A percentile compares a stretch with the other conserved stretches of the same genome.
Conservation (phyloP, 2,888 invertebrate species). For the Cantharis rustica region DNA sequence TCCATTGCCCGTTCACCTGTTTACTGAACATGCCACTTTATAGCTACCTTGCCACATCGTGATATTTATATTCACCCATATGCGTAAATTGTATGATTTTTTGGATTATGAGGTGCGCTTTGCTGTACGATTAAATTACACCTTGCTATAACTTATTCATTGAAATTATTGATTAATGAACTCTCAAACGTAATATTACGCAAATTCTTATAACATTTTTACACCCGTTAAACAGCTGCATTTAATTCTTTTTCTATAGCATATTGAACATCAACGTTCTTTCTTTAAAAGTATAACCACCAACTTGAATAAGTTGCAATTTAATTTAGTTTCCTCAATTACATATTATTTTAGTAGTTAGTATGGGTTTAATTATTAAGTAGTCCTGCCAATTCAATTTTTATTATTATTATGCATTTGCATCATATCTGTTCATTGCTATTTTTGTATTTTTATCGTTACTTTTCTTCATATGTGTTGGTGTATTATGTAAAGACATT, state of each 20-base stretch:
- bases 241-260: neutral
- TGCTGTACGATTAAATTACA: slow-evolving; percentile 22
- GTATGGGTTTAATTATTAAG: neutral
- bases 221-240: neutral
- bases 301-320: neutral
- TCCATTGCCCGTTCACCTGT: slow-evolving; percentile 35
- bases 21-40: slow-evolving; percentile 37
- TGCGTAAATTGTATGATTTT: slow-evolving; percentile 28
- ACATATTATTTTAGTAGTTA: neutral
- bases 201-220: neutral
- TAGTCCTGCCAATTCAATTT: neutral
- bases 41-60: slow-evolving; percentile 39
- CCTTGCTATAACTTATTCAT: slow-evolving; percentile 8
- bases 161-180: slow-evolving; percentile 9
- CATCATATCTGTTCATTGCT: no score
- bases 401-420: neutral
- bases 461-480: neutral
- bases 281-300: neutral
- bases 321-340: neutral
- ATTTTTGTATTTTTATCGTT: neutral
- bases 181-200: slow-evolving; percentile 8
- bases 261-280: neutral
- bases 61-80: slow-evolving; percentile 37
- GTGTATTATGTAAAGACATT: neutral
- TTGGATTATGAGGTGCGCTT: slow-evolving; percentile 16